Percentiles rank a stretch among this genome's conserved stretches.
phyloP scores from a whole-genome alignment of 2,888 invertebrate genomes.

The Diplazon laetatorius region DNA sequence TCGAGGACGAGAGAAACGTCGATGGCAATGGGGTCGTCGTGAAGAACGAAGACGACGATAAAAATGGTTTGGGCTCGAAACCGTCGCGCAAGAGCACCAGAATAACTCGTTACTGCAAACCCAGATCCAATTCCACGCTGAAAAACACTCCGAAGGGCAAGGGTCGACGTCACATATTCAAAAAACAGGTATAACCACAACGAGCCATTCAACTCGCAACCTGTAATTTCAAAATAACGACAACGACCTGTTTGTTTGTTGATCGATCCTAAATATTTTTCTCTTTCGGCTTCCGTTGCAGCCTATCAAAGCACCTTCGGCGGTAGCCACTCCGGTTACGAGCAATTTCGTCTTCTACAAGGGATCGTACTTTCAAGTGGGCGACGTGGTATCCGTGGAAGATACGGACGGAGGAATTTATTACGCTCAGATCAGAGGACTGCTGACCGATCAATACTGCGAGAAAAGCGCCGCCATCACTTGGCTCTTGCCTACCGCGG shows the following conservation, averaged over 20 bases:
- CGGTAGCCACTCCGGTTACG: constrained; percentile 92
- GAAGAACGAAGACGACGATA: constrained; percentile 77
- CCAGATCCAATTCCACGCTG: constrained; percentile 80
- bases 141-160: constrained; percentile 86
- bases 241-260: no score
- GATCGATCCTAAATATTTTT: not conserved
- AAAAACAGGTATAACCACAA: constrained; percentile 84
- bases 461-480: constrained; percentile 96
- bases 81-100: constrained; percentile 86
- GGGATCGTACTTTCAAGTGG: constrained; percentile 93
- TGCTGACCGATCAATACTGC: constrained; percentile 95
- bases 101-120: constrained; percentile 84
- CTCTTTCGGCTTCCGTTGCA: constrained; percentile 69
- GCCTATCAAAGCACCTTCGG: constrained; percentile 91
- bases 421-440: constrained; percentile 95
- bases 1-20: constrained; percentile 84
- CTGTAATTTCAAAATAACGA: no score
- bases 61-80: constrained; percentile 78
- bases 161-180: constrained; percentile 90
- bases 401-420: constrained; percentile 90
- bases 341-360: constrained; percentile 91
- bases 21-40: constrained; percentile 73
- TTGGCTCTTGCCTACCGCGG: constrained; percentile 94
- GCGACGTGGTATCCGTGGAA: constrained; percentile 94
- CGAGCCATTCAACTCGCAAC: no score